phyloP scores from a whole-genome alignment of 2,888 invertebrate species.

The Agonopterix alstromeriana region DNA sequence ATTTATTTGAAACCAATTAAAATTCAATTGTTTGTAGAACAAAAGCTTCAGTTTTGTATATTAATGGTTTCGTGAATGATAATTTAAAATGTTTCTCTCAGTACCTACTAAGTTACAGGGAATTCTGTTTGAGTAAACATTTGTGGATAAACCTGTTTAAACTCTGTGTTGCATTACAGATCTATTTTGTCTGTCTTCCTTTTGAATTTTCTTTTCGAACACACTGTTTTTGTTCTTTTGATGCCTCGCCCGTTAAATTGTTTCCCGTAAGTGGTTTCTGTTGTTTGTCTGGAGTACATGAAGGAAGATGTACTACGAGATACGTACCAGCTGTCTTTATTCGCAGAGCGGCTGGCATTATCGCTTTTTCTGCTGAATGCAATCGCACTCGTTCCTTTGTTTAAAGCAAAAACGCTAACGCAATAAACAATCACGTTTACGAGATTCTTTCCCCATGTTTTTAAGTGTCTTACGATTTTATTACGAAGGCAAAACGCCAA shows the following conservation, averaged over 20 bases:
- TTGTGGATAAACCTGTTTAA: not conserved
- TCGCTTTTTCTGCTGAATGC: no score
- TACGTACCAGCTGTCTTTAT: no score
- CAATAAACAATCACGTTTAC: not conserved
- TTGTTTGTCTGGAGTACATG: no score
- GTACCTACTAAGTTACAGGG: not conserved
- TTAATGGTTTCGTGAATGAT: not conserved
- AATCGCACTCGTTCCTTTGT: no score
- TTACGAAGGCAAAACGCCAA: not conserved
- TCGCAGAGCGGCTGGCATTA: no score
- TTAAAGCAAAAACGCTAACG: no score
- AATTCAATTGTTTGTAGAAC: constrained; percentile 2
- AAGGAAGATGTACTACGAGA: no score
- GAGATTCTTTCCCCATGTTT: constrained; percentile 1
- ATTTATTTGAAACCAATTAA: constrained; percentile 1
- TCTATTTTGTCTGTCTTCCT: no score
- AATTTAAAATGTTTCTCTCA: constrained; percentile 1
- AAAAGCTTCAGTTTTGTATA: not conserved
- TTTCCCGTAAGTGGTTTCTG: no score
- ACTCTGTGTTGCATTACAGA: not conserved
- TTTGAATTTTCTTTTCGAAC: no score
- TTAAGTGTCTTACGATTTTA: not conserved
- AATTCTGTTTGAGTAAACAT: not conserved
- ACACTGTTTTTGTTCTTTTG: no score
- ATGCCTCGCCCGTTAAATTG: no score